Evolutionary conservation across 2,797 vertebrate species (phyloP), one percentile per base, ranked within the genome.

Genomic region (Potorous gilbertii): DNA sequence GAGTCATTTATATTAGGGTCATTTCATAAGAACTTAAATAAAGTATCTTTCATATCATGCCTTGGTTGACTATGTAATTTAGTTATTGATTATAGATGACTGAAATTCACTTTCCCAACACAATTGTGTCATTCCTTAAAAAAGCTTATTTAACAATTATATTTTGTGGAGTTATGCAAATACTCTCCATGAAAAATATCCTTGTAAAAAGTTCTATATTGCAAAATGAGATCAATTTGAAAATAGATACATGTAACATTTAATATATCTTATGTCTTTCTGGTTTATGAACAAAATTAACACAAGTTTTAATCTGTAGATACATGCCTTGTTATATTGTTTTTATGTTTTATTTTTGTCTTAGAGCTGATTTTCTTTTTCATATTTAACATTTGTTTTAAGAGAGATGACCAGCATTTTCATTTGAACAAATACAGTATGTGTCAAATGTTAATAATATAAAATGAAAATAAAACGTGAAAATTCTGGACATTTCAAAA

Each of bases 381-480:
- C 29, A 31, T 59, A 59, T 59, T 59, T 59, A 11, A 59, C 12
- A 59, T 31, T 59, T 59, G 57, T 59, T 31, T 59, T 59, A 8
- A 59, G 87, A 93, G 10, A 59, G 10, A 91, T 94, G 91, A 54
- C 0, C 55, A 13, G 40, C 54, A 40, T 91, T 91, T 62, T 62
- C 54, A 93, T 57, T 66, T 91, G 97, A 96, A 54, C 18, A 90
- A 66, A 93, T 90, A 18, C 28, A 81, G 55, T 74, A 24, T 54
- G 62, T 81, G 66, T 62, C 13, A 62, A 34, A 34, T 62, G 34
- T 87, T 55, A 55, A 34, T 55, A 21, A 54, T 55, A 13, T 34
- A 55, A 90, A 90, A 14, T 90, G 50, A 31, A 90, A 55, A 90
- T 90, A 31, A 31, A 28, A 54, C 11, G 52, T 31, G 40, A 90